Percentiles rank a stretch among this genome's conserved stretches.
Conservation (phyloP, 2,888 invertebrate genomes). For the Cheilosia impressa region DNA sequence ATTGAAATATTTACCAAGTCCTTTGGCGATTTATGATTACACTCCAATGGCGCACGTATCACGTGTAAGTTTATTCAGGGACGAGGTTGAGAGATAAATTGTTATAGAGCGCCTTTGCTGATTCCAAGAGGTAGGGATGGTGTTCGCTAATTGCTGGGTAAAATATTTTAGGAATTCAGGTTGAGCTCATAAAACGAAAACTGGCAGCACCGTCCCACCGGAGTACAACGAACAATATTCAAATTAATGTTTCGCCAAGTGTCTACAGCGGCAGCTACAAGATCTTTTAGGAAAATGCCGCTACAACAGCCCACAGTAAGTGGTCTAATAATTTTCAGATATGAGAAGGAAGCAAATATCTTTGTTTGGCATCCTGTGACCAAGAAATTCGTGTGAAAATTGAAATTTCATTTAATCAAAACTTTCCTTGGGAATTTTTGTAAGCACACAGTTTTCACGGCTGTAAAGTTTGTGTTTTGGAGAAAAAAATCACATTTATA, state of each 20-base stretch:
- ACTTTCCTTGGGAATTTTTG: too few species aligned
- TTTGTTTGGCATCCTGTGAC: too few species aligned
- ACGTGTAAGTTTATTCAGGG: conserved; percentile 26
- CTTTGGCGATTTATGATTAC: conserved; percentile 63
- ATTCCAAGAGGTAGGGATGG: not conserved
- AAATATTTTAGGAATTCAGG: conserved; percentile 53
- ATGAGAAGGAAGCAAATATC: too few species aligned
- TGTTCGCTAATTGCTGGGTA: conserved; percentile 39
- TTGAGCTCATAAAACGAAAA: conserved; percentile 39
- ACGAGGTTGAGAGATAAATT: conserved; percentile 11
- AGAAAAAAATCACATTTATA: too few species aligned
- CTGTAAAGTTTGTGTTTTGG: too few species aligned
- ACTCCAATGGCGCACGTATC: conserved; percentile 47
- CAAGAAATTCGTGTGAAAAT: too few species aligned
- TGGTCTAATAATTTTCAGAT: too few species aligned
- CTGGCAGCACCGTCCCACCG: not conserved
- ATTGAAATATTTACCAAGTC: conserved; percentile 62
- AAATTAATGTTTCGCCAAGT: conserved; percentile 9
- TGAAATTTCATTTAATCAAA: too few species aligned
- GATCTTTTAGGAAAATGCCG: not conserved
- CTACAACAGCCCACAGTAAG: too few species aligned
- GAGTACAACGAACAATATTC: conserved; percentile 5
- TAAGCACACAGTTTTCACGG: too few species aligned
- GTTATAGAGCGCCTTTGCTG: not conserved
- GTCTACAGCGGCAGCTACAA: conserved; percentile 4